These are phyloP conservation scores for Berghia stephanieae DNA, from an alignment of 1,140 invertebrate species.

Conservation along the genomic window DNA sequence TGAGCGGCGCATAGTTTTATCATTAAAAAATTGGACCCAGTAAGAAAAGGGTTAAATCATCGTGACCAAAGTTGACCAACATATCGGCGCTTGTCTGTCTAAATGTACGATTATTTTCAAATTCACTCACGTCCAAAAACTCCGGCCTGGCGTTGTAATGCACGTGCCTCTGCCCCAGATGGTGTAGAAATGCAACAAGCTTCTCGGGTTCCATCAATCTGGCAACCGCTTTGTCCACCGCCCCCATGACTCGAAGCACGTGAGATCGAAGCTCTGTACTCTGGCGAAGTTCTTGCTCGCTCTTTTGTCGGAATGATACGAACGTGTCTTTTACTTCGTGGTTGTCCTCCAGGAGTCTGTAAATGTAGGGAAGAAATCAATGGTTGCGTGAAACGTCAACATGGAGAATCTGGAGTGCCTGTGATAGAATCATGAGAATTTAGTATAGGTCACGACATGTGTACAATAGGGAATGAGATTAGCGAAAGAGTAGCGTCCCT, in stretches of 20 bases:
- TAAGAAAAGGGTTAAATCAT: no score
- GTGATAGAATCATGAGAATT: no score
- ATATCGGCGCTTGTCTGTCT: no score
- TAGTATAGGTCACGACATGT: no score
- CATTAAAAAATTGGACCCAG: no score
- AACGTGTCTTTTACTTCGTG: constrained; percentile 1
- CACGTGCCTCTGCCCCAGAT: constrained; percentile 30
- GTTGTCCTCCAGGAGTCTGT: constrained; percentile 24
- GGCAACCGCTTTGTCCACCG: constrained; percentile 27
- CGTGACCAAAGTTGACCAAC: no score
- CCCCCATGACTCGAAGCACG: constrained; percentile 25
- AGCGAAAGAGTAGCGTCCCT: no score
- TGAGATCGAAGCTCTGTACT: constrained; percentile 22
- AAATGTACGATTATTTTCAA: no score
- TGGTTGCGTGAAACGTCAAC: no score
- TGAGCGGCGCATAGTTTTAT: no score
- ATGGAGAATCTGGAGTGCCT: no score
- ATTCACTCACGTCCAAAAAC: constrained; percentile 32
- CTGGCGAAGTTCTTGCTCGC: constrained; percentile 13
- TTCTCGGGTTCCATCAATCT: constrained; percentile 18
- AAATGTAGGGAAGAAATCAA: background rate
- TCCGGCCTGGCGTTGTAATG: constrained; percentile 27
- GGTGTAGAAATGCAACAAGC: constrained; percentile 14
- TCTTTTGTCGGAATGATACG: constrained; percentile 25
- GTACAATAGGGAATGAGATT: no score